Percentiles rank a stretch among this genome's conserved stretches.
Conservation (phyloP, 1,140 invertebrate species). For the Hormaphis cornu region DNA sequence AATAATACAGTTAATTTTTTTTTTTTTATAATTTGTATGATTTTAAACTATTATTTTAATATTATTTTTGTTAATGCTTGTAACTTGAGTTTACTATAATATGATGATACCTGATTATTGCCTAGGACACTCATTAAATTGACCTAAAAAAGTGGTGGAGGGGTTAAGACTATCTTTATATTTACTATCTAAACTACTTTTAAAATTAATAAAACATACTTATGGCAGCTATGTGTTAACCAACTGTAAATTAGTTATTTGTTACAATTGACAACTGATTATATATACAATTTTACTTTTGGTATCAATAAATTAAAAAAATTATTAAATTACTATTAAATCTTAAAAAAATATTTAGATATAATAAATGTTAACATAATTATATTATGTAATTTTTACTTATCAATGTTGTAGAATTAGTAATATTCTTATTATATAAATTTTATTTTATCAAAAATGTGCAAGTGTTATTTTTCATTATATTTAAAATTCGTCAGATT, state of each 20-base stretch:
- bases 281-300: too few relatives aligned
- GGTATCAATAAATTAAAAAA: not conserved
- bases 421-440: slow-evolving; percentile 1
- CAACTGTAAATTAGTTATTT: too few relatives aligned
- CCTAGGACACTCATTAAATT: too few relatives aligned
- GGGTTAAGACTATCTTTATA: not conserved
- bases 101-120: too few relatives aligned
- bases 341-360: not conserved
- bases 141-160: slow-evolving; percentile 16
- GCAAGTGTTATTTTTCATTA: not conserved
- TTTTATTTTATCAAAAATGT: not conserved
- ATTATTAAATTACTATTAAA: not conserved
- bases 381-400: not conserved
- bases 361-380: not conserved
- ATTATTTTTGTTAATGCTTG: too few relatives aligned
- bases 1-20: too few relatives aligned
- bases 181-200: not conserved
- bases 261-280: too few relatives aligned
- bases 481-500: not conserved
- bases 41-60: not conserved
- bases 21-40: too few relatives aligned
- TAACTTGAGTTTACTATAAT: too few relatives aligned
- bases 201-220: not conserved
- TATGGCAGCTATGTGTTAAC: not conserved
- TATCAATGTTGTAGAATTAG: not conserved